These are phyloP conservation scores for Aethes cnicana DNA, from an alignment of 2,888 invertebrate species.

Conservation along the genomic window DNA sequence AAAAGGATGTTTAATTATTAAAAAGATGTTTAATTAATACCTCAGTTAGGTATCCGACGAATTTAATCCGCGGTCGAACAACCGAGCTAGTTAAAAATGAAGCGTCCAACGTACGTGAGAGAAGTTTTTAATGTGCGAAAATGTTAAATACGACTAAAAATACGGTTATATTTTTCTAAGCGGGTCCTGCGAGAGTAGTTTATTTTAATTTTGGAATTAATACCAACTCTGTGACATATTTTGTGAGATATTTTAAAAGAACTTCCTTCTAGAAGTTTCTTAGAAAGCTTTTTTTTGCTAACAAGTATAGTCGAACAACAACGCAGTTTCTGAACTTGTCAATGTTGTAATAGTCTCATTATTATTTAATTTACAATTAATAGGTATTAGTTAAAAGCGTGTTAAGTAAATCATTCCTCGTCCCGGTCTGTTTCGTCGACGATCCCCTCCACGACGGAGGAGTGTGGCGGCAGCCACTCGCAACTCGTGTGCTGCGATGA, in stretches of 20 bases:
- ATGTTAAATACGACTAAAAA: no score
- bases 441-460: conserved; percentile 67
- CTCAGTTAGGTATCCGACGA: no score
- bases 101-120: no score
- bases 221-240: neutral
- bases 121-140: no score
- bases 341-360: neutral
- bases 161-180: no score
- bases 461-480: conserved; percentile 84
- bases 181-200: neutral
- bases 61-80: no score
- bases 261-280: neutral
- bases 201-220: neutral
- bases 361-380: neutral
- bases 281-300: no score
- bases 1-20: no score
- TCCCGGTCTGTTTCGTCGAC: conserved; percentile 38
- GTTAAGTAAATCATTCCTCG: neutral
- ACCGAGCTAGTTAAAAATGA: no score
- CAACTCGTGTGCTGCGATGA: conserved; percentile 61
- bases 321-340: no score
- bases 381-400: neutral
- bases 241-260: neutral
- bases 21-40: no score
- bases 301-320: no score